These are phyloP conservation scores for Pristionchus japonicus DNA, from an alignment of 2,888 invertebrate species.

Conservation along the genomic window DNA sequence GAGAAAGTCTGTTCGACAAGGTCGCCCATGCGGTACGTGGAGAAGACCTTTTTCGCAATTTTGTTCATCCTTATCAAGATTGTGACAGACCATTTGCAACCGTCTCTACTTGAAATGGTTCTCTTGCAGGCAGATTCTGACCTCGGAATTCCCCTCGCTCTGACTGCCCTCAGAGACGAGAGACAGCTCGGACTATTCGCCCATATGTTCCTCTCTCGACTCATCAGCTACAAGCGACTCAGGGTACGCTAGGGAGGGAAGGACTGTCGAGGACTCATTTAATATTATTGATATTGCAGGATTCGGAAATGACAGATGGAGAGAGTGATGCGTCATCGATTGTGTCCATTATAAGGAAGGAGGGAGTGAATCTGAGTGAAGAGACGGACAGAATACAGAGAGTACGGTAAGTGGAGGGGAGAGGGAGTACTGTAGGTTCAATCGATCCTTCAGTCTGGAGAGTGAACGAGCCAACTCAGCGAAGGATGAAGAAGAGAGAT, in stretches of 20 bases:
- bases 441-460: not conserved
- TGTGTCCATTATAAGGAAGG: slow-evolving; percentile 26
- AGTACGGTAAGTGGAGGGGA: slow-evolving; percentile 15
- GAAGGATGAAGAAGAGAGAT: slow-evolving; percentile 37
- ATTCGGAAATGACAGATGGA: not conserved
- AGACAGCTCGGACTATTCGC: slow-evolving; percentile 38
- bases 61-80: not conserved
- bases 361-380: slow-evolving; percentile 27
- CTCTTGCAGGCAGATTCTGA: not conserved
- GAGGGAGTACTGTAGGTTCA: not conserved
- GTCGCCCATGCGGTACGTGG: slow-evolving; percentile 19
- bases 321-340: not conserved
- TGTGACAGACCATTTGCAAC: not conserved
- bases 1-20: slow-evolving; percentile 20
- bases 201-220: slow-evolving; percentile 46
- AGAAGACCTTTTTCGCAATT: not conserved
- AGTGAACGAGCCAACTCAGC: not conserved
- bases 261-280: not conserved
- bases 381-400: slow-evolving; percentile 39
- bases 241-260: slow-evolving; percentile 13
- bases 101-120: not conserved
- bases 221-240: slow-evolving; percentile 29
- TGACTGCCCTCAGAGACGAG: slow-evolving; percentile 42
- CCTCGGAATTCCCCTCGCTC: slow-evolving; percentile 30
- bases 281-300: not conserved